Evolutionary conservation across 2,113 vertebrate species (phyloP).

Genomic region (Saimiri boliviensis): DNA sequence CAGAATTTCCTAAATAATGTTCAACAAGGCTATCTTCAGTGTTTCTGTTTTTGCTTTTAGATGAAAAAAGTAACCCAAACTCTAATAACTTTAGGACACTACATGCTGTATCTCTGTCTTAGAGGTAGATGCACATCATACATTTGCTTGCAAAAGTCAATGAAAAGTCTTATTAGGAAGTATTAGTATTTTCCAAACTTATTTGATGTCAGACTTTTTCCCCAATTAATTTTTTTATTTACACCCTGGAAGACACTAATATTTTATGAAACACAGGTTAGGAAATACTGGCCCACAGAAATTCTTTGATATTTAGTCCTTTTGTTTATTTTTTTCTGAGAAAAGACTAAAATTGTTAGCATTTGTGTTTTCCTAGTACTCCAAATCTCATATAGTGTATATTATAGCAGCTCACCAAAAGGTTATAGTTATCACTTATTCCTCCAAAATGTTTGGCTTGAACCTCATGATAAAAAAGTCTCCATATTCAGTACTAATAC

Average conservation of each 20-base stretch:
- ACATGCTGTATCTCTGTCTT: background rate
- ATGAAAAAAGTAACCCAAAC: background rate
- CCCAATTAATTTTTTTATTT: background rate
- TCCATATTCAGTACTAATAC: background rate
- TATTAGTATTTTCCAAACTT: constrained; percentile 10
- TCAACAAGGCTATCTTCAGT: background rate
- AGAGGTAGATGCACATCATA: background rate
- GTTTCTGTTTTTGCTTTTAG: constrained; percentile 1
- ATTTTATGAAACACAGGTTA: background rate
- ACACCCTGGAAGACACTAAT: background rate
- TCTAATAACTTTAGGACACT: background rate
- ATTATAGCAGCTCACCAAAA: background rate
- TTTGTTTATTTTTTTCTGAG: background rate
- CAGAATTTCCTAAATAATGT: background rate
- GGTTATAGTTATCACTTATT: background rate
- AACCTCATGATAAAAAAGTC: background rate
- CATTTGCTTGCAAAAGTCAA: background rate
- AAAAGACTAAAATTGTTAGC: background rate
- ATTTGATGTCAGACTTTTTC: background rate
- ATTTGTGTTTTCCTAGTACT: background rate
- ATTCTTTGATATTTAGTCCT: background rate
- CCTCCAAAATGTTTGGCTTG: background rate
- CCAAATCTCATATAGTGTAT: background rate
- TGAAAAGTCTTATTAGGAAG: background rate
- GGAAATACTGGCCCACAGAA: background rate